Conservation (phyloP, 2,888 invertebrate species). For the Tipula vernalis region DNA sequence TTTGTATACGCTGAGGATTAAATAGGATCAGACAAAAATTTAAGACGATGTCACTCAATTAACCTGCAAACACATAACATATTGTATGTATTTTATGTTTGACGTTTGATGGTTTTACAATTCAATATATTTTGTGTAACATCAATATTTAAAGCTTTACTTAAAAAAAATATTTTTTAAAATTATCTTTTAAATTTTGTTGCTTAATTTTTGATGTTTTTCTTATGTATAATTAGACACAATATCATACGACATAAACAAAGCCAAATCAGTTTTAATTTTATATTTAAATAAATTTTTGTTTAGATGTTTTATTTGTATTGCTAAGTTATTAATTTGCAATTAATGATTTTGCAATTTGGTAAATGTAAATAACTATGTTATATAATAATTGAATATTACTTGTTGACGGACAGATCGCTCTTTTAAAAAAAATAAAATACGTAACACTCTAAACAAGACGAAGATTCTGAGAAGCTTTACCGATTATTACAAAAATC, state of each 20-base stretch:
- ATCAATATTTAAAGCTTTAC: background rate
- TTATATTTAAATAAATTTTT: background rate
- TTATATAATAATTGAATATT: background rate
- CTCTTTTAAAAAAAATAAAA: too few species aligned
- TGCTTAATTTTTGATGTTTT: background rate
- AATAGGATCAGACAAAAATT: background rate
- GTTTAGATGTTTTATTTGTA: background rate
- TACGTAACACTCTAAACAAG: too few species aligned
- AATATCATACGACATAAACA: background rate
- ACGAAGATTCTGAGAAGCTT: too few species aligned
- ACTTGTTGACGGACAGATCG: background rate
- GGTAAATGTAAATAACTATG: background rate
- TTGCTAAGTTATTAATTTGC: background rate
- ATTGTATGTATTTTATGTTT: background rate
- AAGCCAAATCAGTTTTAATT: background rate
- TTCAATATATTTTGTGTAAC: background rate
- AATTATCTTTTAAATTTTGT: background rate
- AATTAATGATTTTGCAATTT: background rate
- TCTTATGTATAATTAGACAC: background rate
- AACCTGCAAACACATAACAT: background rate
- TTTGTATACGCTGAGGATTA: background rate
- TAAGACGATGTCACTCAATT: background rate
- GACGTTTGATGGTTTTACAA: background rate
- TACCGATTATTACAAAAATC: too few species aligned
- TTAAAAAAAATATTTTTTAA: background rate